phyloP scores from a whole-genome alignment of 1,140 invertebrate species.

The Ostrea denselamellosa region DNA sequence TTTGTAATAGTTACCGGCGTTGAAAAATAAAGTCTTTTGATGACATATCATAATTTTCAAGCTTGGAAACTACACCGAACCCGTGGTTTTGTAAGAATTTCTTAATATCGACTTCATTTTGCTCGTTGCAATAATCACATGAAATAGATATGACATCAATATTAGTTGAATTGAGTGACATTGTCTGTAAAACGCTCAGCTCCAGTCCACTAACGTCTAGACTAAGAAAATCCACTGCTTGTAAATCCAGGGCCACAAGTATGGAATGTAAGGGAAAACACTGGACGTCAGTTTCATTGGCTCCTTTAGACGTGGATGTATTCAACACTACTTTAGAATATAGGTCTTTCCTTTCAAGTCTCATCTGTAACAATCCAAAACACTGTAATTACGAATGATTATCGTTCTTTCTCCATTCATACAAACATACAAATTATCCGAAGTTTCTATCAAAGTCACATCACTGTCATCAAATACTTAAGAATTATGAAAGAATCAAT shows the following conservation, averaged over 20 bases:
- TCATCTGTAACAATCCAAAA: background rate
- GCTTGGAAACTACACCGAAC: background rate
- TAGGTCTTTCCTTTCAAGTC: background rate
- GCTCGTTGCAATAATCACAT: background rate
- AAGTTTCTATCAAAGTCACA: too few species aligned
- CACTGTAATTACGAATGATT: too few species aligned
- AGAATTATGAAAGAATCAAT: too few species aligned
- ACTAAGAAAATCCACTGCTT: constrained; percentile 86
- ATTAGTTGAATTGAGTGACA: constrained; percentile 70
- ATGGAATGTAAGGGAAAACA: constrained; percentile 91
- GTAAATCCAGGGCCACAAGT: constrained; percentile 86
- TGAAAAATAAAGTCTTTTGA: constrained; percentile 17
- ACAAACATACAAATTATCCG: too few species aligned
- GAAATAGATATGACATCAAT: background rate
- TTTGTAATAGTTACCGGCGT: background rate
- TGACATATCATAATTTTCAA: background rate
- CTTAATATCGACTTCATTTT: background rate
- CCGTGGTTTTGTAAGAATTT: background rate
- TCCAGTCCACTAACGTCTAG: constrained; percentile 85
- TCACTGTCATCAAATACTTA: too few species aligned
- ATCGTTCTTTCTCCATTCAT: too few species aligned
- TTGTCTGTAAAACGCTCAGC: constrained; percentile 80
- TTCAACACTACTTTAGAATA: background rate
- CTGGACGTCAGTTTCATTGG: constrained; percentile 80
- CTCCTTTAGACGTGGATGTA: constrained; percentile 12